Evolutionary conservation across 2,113 vertebrate species (phyloP), one percentile per base, ranked within the genome.

Genomic region (Lepus europaeus): DNA sequence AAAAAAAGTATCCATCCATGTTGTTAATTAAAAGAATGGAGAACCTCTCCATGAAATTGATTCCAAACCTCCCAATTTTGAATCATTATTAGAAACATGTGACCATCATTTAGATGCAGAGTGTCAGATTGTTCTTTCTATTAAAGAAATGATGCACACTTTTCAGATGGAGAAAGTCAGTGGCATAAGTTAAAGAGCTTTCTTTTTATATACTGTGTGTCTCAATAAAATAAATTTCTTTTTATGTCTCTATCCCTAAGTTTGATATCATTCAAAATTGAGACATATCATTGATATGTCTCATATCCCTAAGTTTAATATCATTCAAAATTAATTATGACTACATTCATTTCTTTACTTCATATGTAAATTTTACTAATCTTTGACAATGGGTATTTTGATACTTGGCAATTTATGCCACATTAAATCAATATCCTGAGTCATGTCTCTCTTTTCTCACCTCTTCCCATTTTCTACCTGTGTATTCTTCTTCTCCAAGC

Each of bases 191-290:
- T 77, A 80, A 70, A 89, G 63, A 78, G n/a, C 1, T 12, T 69
- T 87, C 20, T 89, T 81, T 94, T 59, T 73, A 20, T 49, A 56
- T 49, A 49, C 66, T 84, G 31, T 22, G 90, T 14, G 16, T 74
- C 66, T 70, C 39, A 78, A 82, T 77, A 87, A 78, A 33, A n/a
- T 2, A 64, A 29, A 69, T 61, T 66, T 85, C 20, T 88, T 76
- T 63, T 90, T 84, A 68, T 61, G 10, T 82, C 33, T 93, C 20
- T 88, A 11, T 33, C 59, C 95, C 76, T 93, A 64, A 82, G 68
- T 90, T 51, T 90, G 36, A 36, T 36, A 36, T 36, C 36, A 36
- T 36, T 36, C 36, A 36, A 36, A 36, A 36, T 36, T 36, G 36
- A 36, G 36, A 36, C 36, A 36, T 36, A 36, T 36, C 36, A 36